Base-by-base conservation (phyloP, 2,113 vertebrate species). In the Tyto alba region DNA sequence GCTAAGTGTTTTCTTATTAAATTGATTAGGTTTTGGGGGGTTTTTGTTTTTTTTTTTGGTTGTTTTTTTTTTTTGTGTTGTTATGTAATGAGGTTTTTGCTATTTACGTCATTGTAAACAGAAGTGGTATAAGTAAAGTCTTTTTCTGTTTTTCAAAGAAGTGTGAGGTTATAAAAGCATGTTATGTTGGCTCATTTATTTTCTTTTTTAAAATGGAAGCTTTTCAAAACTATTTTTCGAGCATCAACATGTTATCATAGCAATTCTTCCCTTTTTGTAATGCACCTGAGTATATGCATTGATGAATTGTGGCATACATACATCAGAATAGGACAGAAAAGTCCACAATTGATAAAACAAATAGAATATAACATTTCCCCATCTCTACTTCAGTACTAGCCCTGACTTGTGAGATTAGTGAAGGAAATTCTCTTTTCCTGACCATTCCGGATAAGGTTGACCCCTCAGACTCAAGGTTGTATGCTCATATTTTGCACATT, bases 11-110 rank as follows among this genome's bases (percentile, higher is more conserved):
- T 59, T 47, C 13, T 17, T 66, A 30, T 16, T 91, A 47, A 91
- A 63, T 21, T 45, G 4, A n/a, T n/a, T n/a, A n/a, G n/a, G n/a
- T n/a, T 26, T 62, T 41, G 6, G 16, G 16, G 13, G 0, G 1
- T 7, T 27, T 62, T 34, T 45, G n/a, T n/a, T n/a, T n/a, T n/a
- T n/a, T n/a, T n/a, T n/a, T n/a, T n/a, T n/a, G n/a, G n/a, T n/a
- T n/a, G n/a, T n/a, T n/a, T n/a, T n/a, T n/a, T n/a, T n/a, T n/a
- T n/a, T n/a, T n/a, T n/a, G n/a, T n/a, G n/a, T n/a, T 15, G 14
- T 78, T 83, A 53, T 17, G 5, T 34, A 72, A 48, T 6, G 4
- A 83, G 0, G 32, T 16, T 56, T 89, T 89, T 90, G n/a, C 25
- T 63, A 7, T 56, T 92, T 72, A 11, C 4, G 7, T 71, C 27